phyloP scores from a whole-genome alignment of 2,888 invertebrate species.

The Schizaphis graminum region DNA sequence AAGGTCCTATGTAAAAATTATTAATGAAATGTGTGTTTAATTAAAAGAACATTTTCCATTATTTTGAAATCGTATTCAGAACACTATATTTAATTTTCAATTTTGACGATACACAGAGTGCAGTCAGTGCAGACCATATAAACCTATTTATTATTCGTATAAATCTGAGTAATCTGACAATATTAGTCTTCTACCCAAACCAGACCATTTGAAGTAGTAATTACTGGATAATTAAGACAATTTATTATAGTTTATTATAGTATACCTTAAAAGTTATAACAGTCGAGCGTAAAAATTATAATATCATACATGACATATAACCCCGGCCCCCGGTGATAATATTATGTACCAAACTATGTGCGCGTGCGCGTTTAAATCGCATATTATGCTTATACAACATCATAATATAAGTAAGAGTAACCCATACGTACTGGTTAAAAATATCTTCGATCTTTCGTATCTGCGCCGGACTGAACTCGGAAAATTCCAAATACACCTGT shows the following conservation, averaged over 20 bases:
- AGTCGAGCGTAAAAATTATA: background rate
- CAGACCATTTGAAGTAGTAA: background rate
- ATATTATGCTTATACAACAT: too few relatives aligned
- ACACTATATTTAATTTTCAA: background rate
- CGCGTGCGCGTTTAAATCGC: background rate
- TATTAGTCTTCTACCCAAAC: background rate
- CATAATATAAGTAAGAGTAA: background rate
- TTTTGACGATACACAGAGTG: background rate
- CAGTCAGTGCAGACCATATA: background rate
- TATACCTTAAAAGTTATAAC: too few relatives aligned
- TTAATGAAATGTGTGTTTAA: background rate
- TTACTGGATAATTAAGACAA: background rate
- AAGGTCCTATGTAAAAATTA: background rate
- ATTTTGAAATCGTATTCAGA: background rate
- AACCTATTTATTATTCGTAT: background rate
- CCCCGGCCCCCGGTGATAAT: too few relatives aligned
- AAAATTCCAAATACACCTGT: slow-evolving; percentile 56
- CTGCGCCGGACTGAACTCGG: slow-evolving; percentile 54
- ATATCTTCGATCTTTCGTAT: slow-evolving; percentile 48
- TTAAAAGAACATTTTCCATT: background rate
- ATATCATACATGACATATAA: background rate
- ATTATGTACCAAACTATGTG: too few relatives aligned
- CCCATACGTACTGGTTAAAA: slow-evolving; percentile 35
- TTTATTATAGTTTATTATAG: too few relatives aligned
- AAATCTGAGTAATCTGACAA: background rate